Conservation (phyloP, 2,113 vertebrate genomes). For the Elgaria multicarinata region DNA sequence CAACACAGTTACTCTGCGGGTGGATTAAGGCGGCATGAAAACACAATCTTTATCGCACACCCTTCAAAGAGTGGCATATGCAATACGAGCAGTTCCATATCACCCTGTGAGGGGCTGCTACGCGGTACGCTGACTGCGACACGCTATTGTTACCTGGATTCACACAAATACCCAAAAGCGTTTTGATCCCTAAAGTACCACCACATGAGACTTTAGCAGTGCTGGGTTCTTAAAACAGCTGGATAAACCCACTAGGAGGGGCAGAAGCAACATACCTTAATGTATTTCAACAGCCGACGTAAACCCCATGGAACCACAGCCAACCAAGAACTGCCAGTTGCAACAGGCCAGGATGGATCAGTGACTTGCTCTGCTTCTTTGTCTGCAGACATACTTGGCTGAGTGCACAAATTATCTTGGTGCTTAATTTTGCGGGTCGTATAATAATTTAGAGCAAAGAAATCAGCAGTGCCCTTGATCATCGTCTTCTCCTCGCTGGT, state of each 20-base stretch:
- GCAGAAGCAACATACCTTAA: conserved; percentile 75
- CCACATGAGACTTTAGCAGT: neutral
- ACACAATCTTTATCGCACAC: neutral
- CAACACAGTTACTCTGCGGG: neutral
- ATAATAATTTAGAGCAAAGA: conserved; percentile 87
- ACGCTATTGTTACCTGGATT: neutral
- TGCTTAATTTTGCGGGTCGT: conserved; percentile 76
- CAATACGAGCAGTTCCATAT: neutral
- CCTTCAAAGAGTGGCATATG: neutral
- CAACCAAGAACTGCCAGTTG: conserved; percentile 75
- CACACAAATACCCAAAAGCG: neutral
- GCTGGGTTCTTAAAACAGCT: too few relatives aligned
- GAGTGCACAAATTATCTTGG: conserved; percentile 43
- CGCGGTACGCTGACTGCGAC: neutral
- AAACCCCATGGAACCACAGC: conserved; percentile 78
- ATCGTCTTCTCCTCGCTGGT: conserved; percentile 76
- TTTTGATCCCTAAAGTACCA: neutral
- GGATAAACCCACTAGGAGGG: neutral
- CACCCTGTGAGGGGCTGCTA: neutral
- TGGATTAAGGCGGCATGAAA: neutral
- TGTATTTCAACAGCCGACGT: conserved; percentile 79
- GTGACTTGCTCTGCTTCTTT: conserved; percentile 65
- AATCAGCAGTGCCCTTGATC: conserved; percentile 82
- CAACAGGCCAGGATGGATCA: conserved; percentile 80
- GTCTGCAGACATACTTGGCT: conserved; percentile 66